Evolutionary conservation across 2,888 invertebrate species (phyloP), one percentile per base, ranked within the genome.

Genomic region (Phorcus lineatus): DNA sequence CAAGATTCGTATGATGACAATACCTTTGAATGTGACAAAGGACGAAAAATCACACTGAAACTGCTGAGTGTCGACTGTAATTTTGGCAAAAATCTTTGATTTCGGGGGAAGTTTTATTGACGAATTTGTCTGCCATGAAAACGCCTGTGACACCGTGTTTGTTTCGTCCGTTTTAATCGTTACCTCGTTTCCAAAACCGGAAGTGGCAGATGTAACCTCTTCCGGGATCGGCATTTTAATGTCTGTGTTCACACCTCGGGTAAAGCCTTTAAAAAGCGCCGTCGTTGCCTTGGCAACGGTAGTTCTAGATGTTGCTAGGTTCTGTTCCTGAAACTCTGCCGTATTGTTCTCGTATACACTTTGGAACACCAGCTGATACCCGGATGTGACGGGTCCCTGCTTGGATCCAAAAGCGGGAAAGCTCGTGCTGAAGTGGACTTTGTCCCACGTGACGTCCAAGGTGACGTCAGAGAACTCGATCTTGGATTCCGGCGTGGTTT

Each of bases 251-350:
- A 62, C 28, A 9, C 62, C 62, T 62, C 62, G 62, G 4, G 62
- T 62, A 7, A 62, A 62, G 13, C 62, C 62, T 62, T n/a, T 24
- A 28, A n/a, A n/a, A n/a, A 62, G 62, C 24, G 17, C 7, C 24
- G 62, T 62, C n/a, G 62, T 62, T 24, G 62, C 62, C 62, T 62
- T 62, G 28, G 62, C 62, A 62, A 62, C 62, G 24, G 62, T 62
- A 22, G 28, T 62, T 62, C 62, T 62, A 28, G 62, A 11, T 13
- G 62, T 62, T 22, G 62, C 24, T 16, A 62, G 24, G 17, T 62
- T 62, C 62, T 62, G 62, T 28, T 62, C 28, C 22, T 62, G 62
- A 24, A 62, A 0, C 17, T 62, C 62, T 22, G 62, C 7, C 3
- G 62, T 62, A 3, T 62, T 62, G 62, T 62, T 62, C 16, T 13